Conservation (phyloP, 2,113 vertebrate species). For the Emydocephalus ijimae region DNA sequence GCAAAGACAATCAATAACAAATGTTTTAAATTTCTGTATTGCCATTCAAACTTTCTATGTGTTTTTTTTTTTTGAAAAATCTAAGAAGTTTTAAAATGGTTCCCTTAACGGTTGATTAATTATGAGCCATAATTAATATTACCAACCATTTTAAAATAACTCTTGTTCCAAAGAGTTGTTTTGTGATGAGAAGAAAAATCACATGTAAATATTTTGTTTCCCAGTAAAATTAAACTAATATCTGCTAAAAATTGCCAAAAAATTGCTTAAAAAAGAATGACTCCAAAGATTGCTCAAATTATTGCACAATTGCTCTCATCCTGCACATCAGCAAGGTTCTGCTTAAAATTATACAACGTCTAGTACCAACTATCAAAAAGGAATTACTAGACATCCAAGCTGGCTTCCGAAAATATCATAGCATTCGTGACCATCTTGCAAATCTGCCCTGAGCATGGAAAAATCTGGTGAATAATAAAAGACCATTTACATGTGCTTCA, state of each 20-base stretch:
- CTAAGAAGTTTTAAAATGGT: not conserved
- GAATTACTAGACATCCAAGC: not conserved
- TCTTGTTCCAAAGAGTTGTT: not conserved
- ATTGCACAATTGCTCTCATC: not conserved
- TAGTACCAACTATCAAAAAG: not conserved
- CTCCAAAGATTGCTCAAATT: not conserved
- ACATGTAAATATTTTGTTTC: not conserved
- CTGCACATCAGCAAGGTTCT: not conserved
- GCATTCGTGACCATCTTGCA: too few species aligned
- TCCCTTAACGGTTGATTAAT: not conserved
- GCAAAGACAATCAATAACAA: not conserved
- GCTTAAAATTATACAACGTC: not conserved
- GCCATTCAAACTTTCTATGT: not conserved
- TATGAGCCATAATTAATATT: not conserved
- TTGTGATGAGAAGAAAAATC: not conserved
- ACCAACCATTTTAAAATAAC: not conserved
- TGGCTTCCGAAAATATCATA: not conserved
- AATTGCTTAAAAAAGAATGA: not conserved
- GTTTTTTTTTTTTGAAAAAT: not conserved
- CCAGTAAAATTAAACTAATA: not conserved
- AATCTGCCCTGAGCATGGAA: too few species aligned
- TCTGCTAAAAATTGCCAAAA: not conserved
- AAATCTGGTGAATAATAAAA: too few species aligned
- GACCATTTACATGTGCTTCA: too few species aligned
- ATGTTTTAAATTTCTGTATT: not conserved